Percentiles rank a stretch among this genome's conserved stretches.
Conservation (phyloP, 2,797 vertebrate species). For the Brachymystax lenok region DNA sequence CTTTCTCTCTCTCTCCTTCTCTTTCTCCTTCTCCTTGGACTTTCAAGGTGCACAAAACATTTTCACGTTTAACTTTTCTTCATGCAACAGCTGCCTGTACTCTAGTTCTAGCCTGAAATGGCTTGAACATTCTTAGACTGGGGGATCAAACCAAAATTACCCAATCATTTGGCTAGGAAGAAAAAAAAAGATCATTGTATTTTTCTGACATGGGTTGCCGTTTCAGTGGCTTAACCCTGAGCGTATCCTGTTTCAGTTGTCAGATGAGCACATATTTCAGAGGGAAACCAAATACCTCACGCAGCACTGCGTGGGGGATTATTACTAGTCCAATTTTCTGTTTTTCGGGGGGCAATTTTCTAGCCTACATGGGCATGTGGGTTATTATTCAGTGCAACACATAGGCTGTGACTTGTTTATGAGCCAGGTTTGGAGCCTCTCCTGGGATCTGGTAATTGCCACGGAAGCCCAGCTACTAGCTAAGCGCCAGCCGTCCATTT, state of each 20-base stretch:
- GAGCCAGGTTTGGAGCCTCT: constrained; percentile 51
- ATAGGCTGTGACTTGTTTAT: constrained; percentile 36
- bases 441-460: constrained; percentile 64
- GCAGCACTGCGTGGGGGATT: constrained; percentile 44
- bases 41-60: not conserved
- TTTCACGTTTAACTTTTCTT: not conserved
- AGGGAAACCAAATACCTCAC: constrained; percentile 51
- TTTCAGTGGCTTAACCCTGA: constrained; percentile 41
- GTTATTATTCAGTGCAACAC: constrained; percentile 5
- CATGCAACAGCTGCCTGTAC: not conserved
- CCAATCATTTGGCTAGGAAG: constrained; percentile 40
- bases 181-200: constrained; percentile 45
- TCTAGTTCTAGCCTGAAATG: constrained; percentile 13
- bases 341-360: constrained; percentile 42
- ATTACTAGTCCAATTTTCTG: constrained; percentile 40
- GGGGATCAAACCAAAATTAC: too few species aligned
- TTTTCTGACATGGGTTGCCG: constrained; percentile 42
- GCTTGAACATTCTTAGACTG: constrained; percentile 49
- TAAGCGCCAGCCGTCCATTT: constrained; percentile 62
- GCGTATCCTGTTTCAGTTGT: constrained; percentile 18
- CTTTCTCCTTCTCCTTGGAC: not conserved
- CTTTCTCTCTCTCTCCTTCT: constrained; percentile 4
- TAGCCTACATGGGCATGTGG: not conserved
- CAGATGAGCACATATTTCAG: constrained; percentile 26
- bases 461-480: constrained; percentile 67